These are phyloP conservation scores for Paralichthys olivaceus DNA, from an alignment of 2,113 vertebrate genomes.

Conservation along the genomic window DNA sequence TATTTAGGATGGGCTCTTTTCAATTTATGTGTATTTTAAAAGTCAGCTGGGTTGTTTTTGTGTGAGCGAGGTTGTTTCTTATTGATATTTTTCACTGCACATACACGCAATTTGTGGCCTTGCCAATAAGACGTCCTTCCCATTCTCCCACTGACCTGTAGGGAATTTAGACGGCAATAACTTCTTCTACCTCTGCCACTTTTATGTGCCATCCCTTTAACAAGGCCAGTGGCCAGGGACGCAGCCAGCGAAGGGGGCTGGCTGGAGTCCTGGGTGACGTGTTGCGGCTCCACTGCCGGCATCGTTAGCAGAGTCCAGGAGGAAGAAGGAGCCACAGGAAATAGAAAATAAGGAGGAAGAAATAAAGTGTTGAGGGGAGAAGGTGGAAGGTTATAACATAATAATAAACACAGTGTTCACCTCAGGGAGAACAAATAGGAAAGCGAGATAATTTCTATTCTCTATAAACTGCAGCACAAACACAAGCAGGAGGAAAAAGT, in stretches of 20 bases:
- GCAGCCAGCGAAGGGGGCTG: constrained; percentile 39
- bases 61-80: constrained; percentile 57
- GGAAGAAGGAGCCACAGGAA: not conserved
- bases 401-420: not conserved
- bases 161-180: constrained; percentile 60
- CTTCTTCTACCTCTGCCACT: constrained; percentile 48
- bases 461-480: too few relatives aligned
- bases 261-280: constrained; percentile 41
- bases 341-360: constrained; percentile 19
- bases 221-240: constrained; percentile 57
- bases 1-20: constrained; percentile 24
- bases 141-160: constrained; percentile 23
- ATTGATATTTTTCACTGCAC: constrained; percentile 41
- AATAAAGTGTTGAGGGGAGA: constrained; percentile 23
- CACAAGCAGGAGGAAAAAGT: too few relatives aligned
- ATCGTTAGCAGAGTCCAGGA: constrained; percentile 48
- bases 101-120: constrained; percentile 28
- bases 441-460: too few relatives aligned
- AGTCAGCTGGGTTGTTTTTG: constrained; percentile 17
- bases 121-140: constrained; percentile 31
- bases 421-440: too few relatives aligned
- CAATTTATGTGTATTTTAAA: constrained; percentile 51
- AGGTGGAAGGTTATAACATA: constrained; percentile 13
- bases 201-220: constrained; percentile 69
- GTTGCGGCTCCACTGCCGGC: constrained; percentile 27